Evolutionary conservation across 2,888 invertebrate species (phyloP).

Genomic region (Pammene aurita): DNA sequence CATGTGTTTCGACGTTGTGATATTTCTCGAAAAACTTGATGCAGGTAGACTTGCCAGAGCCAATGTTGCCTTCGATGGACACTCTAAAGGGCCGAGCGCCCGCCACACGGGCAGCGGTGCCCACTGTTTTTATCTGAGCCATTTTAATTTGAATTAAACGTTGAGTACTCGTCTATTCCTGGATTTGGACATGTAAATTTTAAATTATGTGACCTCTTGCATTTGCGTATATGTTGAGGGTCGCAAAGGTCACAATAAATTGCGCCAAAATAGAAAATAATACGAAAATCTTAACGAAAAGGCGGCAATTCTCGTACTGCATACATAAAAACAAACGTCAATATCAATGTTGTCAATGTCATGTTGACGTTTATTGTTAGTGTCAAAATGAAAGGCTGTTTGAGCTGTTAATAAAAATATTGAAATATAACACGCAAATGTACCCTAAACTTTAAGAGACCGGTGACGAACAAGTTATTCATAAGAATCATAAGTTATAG

Average conservation of each 20-base stretch:
- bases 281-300: neutral
- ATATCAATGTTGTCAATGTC: slow-evolving; percentile 5
- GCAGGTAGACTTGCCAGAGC: slow-evolving; percentile 91
- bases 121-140: slow-evolving; percentile 63
- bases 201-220: neutral
- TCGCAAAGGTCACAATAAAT: neutral
- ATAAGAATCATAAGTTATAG: too few relatives aligned
- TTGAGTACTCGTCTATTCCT: neutral
- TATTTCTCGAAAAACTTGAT: slow-evolving; percentile 87
- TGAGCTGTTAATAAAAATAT: slow-evolving; percentile 12
- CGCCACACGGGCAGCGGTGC: slow-evolving; percentile 57
- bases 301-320: slow-evolving; percentile 3
- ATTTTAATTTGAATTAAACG: slow-evolving; percentile 51
- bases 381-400: neutral
- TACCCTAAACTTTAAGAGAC: too few relatives aligned
- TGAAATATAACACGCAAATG: too few relatives aligned
- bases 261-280: neutral
- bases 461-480: too few relatives aligned
- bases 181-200: neutral
- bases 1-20: slow-evolving; percentile 82
- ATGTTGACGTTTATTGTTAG: neutral
- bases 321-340: slow-evolving; percentile 11
- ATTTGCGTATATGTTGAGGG: neutral
- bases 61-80: slow-evolving; percentile 91
- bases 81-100: slow-evolving; percentile 85